Evolutionary conservation across 2,797 vertebrate genomes (phyloP), one percentile per base, ranked within the genome.

Genomic region (Sparus aurata): DNA sequence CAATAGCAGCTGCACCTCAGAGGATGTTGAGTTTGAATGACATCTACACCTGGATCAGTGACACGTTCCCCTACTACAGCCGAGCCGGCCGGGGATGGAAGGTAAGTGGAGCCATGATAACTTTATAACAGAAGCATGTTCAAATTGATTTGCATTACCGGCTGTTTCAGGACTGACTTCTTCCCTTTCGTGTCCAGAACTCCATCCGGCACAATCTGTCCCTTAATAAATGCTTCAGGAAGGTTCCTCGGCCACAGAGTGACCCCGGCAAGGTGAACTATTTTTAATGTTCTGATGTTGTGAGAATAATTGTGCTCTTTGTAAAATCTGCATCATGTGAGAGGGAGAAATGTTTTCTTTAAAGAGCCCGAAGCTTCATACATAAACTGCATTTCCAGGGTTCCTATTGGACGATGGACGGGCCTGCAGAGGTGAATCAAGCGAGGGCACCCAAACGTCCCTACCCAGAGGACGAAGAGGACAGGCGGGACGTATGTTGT

Each of bases 41-140:
- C 93, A 99, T 99, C 87, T 99, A 99, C 93, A 98, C 97, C 76
- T 99, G 98, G 98, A 99, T 99, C 93, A 99, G 98, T 23, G 96
- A 99, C 84, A 97, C 96, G n/a, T 99, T 97, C 78, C 98, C 98
- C 2, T 98, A 98, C 85, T 99, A 99, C 89, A 96, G 96, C 92
- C 96, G 97, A 63, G 96, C 96, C 4, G 98, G 98, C 71, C 96
- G 98, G n/a, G 98, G 98, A 50, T 99, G 98, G 98, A 99, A 99
- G 96, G 98, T 98, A 87, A 93, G 30, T 59, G 30, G 0, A 72
- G n/a, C 10, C 41, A 38, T 68, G 8, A 63, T 30, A 17, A 46
- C 6, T 9, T 13, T 70, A 43, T 54, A 38, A 30, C 30, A 27
- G 0, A 45, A n/a, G 41, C 23, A 60, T 57, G 0, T 63, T 59